Evolutionary conservation across 2,888 invertebrate genomes (phyloP).

Genomic region (Melinaea marsaeus): DNA sequence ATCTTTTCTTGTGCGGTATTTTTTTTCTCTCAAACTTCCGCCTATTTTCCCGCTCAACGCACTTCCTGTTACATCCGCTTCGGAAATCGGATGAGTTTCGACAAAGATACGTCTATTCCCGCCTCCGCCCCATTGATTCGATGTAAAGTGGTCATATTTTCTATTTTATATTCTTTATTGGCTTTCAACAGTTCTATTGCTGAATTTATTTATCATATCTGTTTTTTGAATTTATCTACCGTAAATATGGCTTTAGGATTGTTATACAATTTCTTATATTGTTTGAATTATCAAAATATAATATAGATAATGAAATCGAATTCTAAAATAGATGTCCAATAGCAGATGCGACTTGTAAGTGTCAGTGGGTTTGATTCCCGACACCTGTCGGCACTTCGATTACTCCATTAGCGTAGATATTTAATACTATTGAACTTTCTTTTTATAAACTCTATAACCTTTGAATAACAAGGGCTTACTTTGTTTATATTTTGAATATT

Average conservation of each 20-base stretch:
- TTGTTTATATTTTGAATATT: constrained; percentile 10
- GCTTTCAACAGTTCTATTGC: constrained; percentile 46
- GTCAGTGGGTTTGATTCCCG: constrained; percentile 68
- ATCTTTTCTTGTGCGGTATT: constrained; percentile 62
- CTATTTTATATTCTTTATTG: constrained; percentile 64
- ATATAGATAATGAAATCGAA: constrained; percentile 11
- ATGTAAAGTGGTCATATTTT: constrained; percentile 57
- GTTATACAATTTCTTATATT: background rate
- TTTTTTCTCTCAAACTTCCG: constrained; percentile 70
- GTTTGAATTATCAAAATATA: constrained; percentile 1
- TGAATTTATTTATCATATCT: constrained; percentile 25
- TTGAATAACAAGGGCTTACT: constrained; percentile 5
- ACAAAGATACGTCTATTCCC: constrained; percentile 30
- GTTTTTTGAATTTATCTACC: constrained; percentile 11
- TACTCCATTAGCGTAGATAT: constrained; percentile 70
- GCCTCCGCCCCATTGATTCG: constrained; percentile 37
- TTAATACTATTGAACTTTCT: constrained; percentile 51
- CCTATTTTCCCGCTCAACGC: constrained; percentile 75
- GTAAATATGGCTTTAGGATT: background rate
- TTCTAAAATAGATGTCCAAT: constrained; percentile 47
- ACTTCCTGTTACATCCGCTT: constrained; percentile 65
- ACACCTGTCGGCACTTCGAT: constrained; percentile 74
- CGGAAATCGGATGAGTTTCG: constrained; percentile 63
- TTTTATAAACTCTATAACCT: constrained; percentile 16
- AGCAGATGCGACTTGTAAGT: constrained; percentile 64